Percentiles rank a stretch among this genome's conserved stretches.
phyloP scores from a whole-genome alignment of 1,140 invertebrate genomes.

The Bombus haemorrhoidalis region DNA sequence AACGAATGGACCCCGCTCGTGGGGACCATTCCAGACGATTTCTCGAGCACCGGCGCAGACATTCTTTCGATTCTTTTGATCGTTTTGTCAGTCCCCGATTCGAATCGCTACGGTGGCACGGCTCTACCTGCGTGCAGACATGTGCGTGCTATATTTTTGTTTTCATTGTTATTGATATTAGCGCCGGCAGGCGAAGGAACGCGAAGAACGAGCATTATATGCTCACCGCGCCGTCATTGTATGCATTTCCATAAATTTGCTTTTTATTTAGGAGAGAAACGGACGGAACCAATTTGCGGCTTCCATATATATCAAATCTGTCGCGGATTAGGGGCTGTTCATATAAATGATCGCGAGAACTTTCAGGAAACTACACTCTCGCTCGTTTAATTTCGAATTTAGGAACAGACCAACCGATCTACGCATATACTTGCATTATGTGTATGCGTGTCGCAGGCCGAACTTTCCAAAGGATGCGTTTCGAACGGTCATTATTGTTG shows the following conservation, averaged over 20 bases:
- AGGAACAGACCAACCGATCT: neutral
- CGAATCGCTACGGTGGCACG: constrained; percentile 21
- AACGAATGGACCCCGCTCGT: constrained; percentile 5
- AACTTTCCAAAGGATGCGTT: constrained; percentile 15
- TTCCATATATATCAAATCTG: constrained; percentile 21
- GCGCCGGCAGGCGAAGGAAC: constrained; percentile 27
- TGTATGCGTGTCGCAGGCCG: neutral
- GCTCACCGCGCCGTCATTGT: constrained; percentile 11
- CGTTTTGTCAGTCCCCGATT: constrained; percentile 34
- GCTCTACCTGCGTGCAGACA: constrained; percentile 30
- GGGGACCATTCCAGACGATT: constrained; percentile 41
- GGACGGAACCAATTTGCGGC: constrained; percentile 32
- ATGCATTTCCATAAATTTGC: constrained; percentile 54
- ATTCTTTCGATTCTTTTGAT: constrained; percentile 41
- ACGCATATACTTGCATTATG: neutral
- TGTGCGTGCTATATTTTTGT: constrained; percentile 28
- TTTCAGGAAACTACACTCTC: constrained; percentile 1
- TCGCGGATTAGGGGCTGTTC: constrained; percentile 31
- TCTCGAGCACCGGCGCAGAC: constrained; percentile 22
- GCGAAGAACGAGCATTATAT: constrained; percentile 10
- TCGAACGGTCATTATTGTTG: constrained; percentile 8
- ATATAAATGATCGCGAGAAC: constrained; percentile 35
- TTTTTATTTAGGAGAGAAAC: constrained; percentile 40
- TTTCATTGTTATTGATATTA: constrained; percentile 56
- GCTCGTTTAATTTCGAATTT: constrained; percentile 27